Percentiles rank a stretch among this genome's conserved stretches.
Conservation (phyloP, 2,797 vertebrate genomes). For the Saxicola maurus region DNA sequence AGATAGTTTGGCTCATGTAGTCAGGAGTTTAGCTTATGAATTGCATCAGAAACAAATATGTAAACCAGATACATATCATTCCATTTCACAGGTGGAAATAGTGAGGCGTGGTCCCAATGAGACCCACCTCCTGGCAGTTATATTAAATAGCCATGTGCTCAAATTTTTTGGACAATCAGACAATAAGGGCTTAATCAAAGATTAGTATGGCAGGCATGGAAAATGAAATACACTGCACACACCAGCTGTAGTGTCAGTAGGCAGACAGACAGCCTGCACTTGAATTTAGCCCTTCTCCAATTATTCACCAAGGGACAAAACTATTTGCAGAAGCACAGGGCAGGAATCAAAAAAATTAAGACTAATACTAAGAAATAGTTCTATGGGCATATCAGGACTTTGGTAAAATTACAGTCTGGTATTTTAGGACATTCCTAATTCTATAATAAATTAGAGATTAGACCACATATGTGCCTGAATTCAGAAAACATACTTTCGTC, state of each 20-base stretch:
- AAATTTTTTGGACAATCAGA: neutral
- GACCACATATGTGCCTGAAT: neutral
- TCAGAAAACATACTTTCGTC: neutral
- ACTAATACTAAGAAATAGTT: slow-evolving; percentile 10
- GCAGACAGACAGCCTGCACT: neutral
- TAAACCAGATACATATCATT: neutral
- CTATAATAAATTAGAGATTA: slow-evolving; percentile 5
- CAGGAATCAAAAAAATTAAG: slow-evolving; percentile 7
- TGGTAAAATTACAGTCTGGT: neutral
- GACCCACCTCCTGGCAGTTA: neutral
- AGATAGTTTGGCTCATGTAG: neutral
- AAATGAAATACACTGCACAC: neutral
- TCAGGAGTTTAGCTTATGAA: neutral
- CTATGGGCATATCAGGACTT: neutral
- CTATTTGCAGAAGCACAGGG: neutral
- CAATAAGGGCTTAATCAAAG: neutral
- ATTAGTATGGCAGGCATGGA: neutral
- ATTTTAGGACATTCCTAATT: neutral
- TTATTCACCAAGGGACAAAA: neutral
- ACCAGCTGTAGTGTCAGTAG: neutral
- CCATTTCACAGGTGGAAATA: slow-evolving; percentile 14
- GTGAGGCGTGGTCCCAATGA: neutral
- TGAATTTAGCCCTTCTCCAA: slow-evolving; percentile 7
- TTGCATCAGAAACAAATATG: neutral
- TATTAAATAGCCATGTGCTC: neutral